phyloP scores from a whole-genome alignment of 2,797 vertebrate species.

The Acanthornis magna region DNA sequence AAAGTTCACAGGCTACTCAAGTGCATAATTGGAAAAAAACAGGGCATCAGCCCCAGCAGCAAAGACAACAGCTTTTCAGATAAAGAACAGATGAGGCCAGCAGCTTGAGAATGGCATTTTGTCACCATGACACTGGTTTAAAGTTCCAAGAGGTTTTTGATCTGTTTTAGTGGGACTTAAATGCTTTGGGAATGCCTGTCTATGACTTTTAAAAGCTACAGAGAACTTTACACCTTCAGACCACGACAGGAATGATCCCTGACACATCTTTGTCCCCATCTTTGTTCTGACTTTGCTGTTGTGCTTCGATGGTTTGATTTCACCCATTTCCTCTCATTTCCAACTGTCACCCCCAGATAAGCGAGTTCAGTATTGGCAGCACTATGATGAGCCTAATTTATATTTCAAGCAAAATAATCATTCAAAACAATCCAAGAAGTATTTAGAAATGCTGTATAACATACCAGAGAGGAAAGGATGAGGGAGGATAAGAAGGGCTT shows the following conservation, averaged over 20 bases:
- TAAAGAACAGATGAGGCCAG: background rate
- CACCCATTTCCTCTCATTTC: background rate
- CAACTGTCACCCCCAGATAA: background rate
- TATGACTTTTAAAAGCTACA: background rate
- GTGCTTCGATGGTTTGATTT: background rate
- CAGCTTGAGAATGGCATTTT: background rate
- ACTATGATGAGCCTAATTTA: background rate
- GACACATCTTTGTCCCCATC: background rate
- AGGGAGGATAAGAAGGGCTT: background rate
- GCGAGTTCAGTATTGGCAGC: background rate
- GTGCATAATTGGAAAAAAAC: accelerated
- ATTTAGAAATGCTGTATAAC: background rate
- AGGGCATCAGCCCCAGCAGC: background rate
- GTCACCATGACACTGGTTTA: background rate
- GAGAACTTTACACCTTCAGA: background rate
- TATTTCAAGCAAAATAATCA: background rate
- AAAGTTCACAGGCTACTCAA: background rate
- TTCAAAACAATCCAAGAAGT: background rate
- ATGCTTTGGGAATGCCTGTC: background rate
- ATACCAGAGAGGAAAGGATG: background rate
- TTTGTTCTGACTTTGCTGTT: accelerated
- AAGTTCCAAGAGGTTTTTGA: too few species aligned
- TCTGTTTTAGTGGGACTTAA: background rate
- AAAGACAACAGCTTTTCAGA: background rate
- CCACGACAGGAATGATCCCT: accelerated